A percentile compares a stretch with the other conserved stretches of the same genome.
Conservation (phyloP, 2,797 vertebrate genomes). For the Paguma larvata region DNA sequence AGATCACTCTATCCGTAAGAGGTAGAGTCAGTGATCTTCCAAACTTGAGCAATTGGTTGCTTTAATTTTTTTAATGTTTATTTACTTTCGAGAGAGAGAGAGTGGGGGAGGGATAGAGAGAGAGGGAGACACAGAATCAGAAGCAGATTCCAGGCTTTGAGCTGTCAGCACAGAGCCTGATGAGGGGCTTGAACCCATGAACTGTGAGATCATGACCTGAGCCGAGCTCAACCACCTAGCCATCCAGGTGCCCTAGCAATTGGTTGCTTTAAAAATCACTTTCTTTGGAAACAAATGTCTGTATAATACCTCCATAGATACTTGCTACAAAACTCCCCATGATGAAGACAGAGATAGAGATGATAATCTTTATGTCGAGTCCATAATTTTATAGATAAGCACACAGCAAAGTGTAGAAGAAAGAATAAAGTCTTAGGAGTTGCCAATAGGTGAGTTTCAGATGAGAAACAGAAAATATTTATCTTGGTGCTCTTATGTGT, state of each 20-base stretch:
- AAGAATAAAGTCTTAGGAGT: background rate
- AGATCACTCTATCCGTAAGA: background rate
- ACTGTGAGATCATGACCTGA: too few relatives aligned
- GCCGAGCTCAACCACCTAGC: too few relatives aligned
- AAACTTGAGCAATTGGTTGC: background rate
- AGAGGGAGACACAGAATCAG: too few relatives aligned
- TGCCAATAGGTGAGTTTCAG: background rate
- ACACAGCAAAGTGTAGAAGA: background rate
- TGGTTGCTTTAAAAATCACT: background rate
- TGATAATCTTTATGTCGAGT: background rate
- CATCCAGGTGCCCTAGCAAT: background rate
- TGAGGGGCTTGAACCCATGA: too few relatives aligned
- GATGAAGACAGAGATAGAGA: background rate
- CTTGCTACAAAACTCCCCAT: background rate
- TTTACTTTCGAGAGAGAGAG: too few relatives aligned
- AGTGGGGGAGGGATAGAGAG: too few relatives aligned
- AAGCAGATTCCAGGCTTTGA: too few relatives aligned
- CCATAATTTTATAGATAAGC: background rate
- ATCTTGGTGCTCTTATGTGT: background rate
- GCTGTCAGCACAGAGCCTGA: too few relatives aligned
- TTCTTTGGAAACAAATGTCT: background rate
- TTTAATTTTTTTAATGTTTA: background rate
- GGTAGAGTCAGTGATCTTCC: background rate
- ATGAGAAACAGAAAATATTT: slow-evolving; percentile 2
- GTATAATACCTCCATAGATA: background rate